phyloP scores from a whole-genome alignment of 1,140 invertebrate genomes.

The Drosophila virilis region DNA sequence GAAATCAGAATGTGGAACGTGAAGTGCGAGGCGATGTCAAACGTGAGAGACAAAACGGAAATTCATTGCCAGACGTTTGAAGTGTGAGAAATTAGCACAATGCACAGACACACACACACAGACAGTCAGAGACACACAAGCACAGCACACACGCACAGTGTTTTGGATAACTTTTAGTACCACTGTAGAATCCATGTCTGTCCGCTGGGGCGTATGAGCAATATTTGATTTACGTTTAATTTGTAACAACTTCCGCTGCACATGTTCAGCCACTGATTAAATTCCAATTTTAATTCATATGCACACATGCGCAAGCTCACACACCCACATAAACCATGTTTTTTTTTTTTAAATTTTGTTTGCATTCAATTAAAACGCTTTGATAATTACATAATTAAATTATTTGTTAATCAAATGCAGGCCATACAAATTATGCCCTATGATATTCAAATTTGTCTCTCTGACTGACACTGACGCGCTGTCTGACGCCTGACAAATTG shows the following conservation, averaged over 20 bases:
- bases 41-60: conserved; percentile 55
- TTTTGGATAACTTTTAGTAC: conserved; percentile 46
- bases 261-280: conserved; percentile 37
- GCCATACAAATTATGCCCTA: conserved; percentile 27
- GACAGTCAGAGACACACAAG: conserved; percentile 9
- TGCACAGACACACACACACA: conserved; percentile 33
- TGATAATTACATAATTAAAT: conserved; percentile 52
- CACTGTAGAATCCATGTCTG: conserved; percentile 15
- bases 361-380: conserved; percentile 47
- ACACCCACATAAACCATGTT: neutral
- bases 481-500: conserved; percentile 1
- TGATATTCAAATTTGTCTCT: conserved; percentile 3
- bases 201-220: conserved; percentile 27
- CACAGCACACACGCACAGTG: conserved; percentile 10
- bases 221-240: conserved; percentile 69
- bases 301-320: conserved; percentile 6
- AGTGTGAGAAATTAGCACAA: conserved; percentile 75
- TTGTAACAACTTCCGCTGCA: conserved; percentile 55
- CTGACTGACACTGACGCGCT: neutral
- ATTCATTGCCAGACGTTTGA: conserved; percentile 74
- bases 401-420: conserved; percentile 59
- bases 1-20: conserved; percentile 54
- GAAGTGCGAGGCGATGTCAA: conserved; percentile 48
- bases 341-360: conserved; percentile 36
- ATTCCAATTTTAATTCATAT: conserved; percentile 31